Conservation (phyloP, 2,888 invertebrate genomes). For the Spatulosminthurus flaviceps region DNA sequence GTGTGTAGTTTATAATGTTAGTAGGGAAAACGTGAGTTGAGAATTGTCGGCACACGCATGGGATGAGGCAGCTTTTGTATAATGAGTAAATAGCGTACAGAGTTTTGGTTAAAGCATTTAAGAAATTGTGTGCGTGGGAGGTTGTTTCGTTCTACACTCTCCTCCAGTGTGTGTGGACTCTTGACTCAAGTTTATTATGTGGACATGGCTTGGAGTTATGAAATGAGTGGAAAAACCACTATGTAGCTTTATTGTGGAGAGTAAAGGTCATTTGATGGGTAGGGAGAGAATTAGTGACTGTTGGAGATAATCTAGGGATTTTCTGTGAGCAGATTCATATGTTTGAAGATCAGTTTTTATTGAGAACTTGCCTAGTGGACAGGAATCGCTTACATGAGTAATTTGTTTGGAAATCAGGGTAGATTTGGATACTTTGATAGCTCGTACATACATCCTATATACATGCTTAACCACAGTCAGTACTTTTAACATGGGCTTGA, state of each 20-base stretch:
- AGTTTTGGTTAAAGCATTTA: neutral
- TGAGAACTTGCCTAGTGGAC: neutral
- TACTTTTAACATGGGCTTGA: too few relatives aligned
- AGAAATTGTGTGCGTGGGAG: conserved; percentile 33
- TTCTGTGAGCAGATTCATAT: conserved; percentile 25
- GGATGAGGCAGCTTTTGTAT: conserved; percentile 23
- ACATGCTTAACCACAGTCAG: too few relatives aligned
- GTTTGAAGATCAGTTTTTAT: neutral
- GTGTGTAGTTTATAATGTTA: neutral
- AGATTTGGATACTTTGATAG: too few relatives aligned
- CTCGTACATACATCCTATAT: too few relatives aligned
- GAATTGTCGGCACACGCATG: conserved; percentile 38
- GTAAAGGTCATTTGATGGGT: conserved; percentile 43
- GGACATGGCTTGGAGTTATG: conserved; percentile 38
- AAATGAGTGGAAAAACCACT: conserved; percentile 34
- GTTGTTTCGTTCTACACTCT: conserved; percentile 6
- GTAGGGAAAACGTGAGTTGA: neutral
- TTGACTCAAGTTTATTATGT: neutral
- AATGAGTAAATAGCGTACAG: neutral
- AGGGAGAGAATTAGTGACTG: conserved; percentile 31
- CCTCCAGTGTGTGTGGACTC: too few relatives aligned
- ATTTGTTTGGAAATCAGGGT: too few relatives aligned
- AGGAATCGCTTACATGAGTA: too few relatives aligned
- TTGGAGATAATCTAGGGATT: conserved; percentile 28
- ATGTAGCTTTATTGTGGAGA: neutral